Conservation (phyloP, 2,888 invertebrate genomes). For the Torymus texanus region DNA sequence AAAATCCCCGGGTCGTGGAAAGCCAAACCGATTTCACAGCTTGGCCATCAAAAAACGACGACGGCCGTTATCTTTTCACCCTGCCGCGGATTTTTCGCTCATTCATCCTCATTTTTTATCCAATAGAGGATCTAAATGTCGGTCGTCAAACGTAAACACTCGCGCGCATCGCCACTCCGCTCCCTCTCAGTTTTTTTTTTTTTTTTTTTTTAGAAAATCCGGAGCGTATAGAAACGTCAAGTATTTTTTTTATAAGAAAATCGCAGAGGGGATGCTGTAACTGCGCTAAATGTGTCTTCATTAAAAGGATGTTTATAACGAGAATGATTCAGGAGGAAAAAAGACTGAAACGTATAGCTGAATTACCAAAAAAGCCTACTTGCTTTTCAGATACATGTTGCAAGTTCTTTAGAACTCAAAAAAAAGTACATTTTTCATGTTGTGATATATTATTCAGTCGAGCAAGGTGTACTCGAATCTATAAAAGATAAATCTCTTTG, state of each 20-base stretch:
- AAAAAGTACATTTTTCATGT: too few relatives aligned
- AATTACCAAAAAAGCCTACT: not conserved
- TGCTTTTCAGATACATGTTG: not conserved
- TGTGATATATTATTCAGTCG: too few relatives aligned
- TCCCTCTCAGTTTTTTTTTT: not conserved
- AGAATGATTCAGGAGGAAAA: not conserved
- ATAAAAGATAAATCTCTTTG: too few relatives aligned
- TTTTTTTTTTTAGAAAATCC: not conserved
- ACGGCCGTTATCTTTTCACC: too few relatives aligned
- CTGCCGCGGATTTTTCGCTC: too few relatives aligned
- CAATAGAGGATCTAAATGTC: not conserved
- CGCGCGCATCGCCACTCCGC: not conserved
- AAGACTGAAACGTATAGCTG: not conserved
- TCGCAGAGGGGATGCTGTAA: not conserved
- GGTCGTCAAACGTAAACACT: not conserved
- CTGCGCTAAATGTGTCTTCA: conserved; percentile 26
- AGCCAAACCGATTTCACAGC: too few relatives aligned
- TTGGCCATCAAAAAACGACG: too few relatives aligned
- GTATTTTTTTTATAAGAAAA: conserved; percentile 9
- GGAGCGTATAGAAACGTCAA: conserved; percentile 8
- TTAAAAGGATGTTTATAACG: conserved; percentile 8
- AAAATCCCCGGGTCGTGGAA: not conserved
- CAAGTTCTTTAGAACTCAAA: too few relatives aligned
- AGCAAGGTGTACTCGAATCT: too few relatives aligned
- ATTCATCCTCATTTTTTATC: not conserved